Base-by-base conservation (phyloP, 2,888 invertebrate genomes). In the Cryptocephalus primarius region DNA sequence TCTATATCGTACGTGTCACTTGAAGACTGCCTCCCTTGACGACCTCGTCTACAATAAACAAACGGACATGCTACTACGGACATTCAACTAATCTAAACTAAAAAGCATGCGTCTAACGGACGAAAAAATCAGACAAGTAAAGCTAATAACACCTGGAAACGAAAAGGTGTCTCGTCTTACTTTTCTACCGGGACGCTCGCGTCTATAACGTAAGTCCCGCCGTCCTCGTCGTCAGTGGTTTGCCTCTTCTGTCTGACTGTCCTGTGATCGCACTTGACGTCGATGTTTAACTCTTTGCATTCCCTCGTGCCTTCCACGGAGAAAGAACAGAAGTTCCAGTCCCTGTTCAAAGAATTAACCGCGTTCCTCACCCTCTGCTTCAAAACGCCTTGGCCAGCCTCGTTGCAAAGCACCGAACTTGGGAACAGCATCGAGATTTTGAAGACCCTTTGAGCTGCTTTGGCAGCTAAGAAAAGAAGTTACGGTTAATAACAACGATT, bases 281-380 rank as follows among this genome's bases (percentile, higher is more conserved):
- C 87, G 57, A 94, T 91, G 60, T 88, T 83, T 44, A 94, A 73
- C 62, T 92, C 90, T 63, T 88, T 89, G 66, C 94, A 94, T 65
- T 91, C 90, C 40, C 88, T 80, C 31, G 82, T 82, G 80, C 92
- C 90, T 72, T 91, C 88, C 40, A 83, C 78, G 49, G 88, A 83
- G 66, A 90, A 88, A 0, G 92, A 90, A 67, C 95, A 95, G 84
- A 95, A 89, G 76, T 91, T 89, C 95, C 95, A 96, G 63, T 94
- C 91, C 59, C 90, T 80, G 68, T 96, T 94, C 45, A 95, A 76
- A 42, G 89, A 83, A 61, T 92, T 89, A 45, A 96, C 86, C 8
- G 93, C 90, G 58, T 83, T 83, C 55, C 87, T 80, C 1, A 95
- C 90, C 70, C 88, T 88, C 63, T 93, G 91, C 41, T 88, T 79